These are phyloP conservation scores for Alethe diademata DNA, from an alignment of 2,113 vertebrate species.

Conservation along the genomic window DNA sequence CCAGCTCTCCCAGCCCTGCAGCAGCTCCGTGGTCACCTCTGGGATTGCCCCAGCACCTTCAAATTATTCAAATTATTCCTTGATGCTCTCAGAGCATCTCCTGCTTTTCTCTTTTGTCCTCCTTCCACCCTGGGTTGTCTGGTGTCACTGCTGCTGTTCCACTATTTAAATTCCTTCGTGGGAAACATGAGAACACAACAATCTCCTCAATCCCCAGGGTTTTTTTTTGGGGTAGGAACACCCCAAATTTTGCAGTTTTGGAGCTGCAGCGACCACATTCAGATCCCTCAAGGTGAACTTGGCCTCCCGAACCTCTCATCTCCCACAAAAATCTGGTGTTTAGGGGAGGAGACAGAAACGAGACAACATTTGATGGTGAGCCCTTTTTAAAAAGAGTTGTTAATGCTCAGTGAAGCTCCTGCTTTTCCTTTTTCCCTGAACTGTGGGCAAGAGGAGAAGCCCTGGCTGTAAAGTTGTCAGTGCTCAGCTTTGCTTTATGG, in stretches of 20 bases:
- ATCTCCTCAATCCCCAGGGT: neutral
- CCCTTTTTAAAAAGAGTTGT: neutral
- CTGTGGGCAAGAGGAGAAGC: conserved; percentile 63
- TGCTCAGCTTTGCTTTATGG: conserved; percentile 58
- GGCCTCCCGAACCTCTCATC: neutral
- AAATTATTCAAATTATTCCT: neutral
- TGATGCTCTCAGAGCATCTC: rapidly evolving
- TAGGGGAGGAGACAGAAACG: neutral
- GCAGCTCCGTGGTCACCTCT: rapidly evolving
- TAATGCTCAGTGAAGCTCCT: conserved; percentile 32
- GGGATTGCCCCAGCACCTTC: neutral
- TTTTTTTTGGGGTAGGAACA: rapidly evolving
- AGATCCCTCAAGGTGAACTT: neutral
- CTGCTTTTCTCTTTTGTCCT: no score
- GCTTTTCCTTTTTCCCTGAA: conserved; percentile 60
- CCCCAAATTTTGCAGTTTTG: neutral
- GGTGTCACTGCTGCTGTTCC: neutral
- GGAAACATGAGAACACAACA: neutral
- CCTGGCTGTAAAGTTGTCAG: conserved; percentile 15
- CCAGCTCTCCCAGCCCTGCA: neutral
- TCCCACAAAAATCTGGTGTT: neutral
- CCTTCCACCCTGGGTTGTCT: neutral
- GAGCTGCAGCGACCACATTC: neutral
- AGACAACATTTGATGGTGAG: neutral
- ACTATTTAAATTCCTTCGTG: rapidly evolving